phyloP scores from a whole-genome alignment of 2,888 invertebrate genomes.

The Drosophila sordidula region DNA sequence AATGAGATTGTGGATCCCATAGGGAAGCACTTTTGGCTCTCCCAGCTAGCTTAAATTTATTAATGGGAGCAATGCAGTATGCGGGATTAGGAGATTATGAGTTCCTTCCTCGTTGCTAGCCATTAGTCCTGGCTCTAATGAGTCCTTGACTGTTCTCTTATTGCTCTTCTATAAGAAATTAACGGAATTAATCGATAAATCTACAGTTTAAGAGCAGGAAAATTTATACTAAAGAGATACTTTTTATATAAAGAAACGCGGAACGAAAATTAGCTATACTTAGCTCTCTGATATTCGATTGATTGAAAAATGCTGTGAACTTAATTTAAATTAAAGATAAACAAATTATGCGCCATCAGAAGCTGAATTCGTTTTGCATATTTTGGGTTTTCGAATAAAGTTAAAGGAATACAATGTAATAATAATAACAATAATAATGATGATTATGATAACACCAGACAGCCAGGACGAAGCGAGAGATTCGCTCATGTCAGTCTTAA shows the following conservation, averaged over 20 bases:
- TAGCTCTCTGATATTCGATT: neutral
- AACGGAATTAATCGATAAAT: no score
- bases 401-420: slow-evolving; percentile 38
- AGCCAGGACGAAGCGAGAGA: neutral
- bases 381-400: slow-evolving; percentile 56
- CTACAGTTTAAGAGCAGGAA: no score
- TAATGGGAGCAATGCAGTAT: no score
- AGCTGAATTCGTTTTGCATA: slow-evolving; percentile 67
- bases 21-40: no score
- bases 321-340: slow-evolving; percentile 75
- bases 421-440: slow-evolving; percentile 43
- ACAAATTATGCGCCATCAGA: slow-evolving; percentile 68
- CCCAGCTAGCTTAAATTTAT: no score
- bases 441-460: slow-evolving; percentile 42
- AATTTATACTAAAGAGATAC: neutral
- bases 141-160: no score
- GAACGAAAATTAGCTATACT: neutral
- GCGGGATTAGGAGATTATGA: no score
- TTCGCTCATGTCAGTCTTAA: slow-evolving; percentile 52
- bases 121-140: no score
- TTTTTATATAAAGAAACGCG: no score
- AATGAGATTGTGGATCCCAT: no score
- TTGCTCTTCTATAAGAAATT: no score
- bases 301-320: slow-evolving; percentile 20
- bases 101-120: no score